Percentiles rank a stretch among this genome's conserved stretches.
Evolutionary conservation across 2,888 invertebrate genomes (phyloP).

Genomic region (Subacronicta megacephala): DNA sequence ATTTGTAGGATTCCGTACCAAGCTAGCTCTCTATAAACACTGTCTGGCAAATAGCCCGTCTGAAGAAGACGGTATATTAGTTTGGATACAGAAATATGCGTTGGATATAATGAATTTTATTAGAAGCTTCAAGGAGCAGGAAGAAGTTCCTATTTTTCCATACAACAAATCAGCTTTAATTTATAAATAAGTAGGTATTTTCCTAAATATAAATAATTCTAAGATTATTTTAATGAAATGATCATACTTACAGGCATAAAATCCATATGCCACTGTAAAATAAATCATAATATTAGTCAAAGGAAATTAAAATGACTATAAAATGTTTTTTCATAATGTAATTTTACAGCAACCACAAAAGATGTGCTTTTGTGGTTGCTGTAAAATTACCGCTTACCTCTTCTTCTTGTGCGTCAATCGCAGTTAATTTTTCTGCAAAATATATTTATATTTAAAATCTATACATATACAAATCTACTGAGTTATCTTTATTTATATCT

Average conservation of each 20-base stretch:
- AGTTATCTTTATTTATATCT: no score
- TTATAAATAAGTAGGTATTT: no score
- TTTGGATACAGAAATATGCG: no score
- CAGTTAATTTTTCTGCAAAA: conserved; percentile 58
- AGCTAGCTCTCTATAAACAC: conserved; percentile 83
- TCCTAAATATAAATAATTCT: no score
- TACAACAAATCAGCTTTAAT: no score
- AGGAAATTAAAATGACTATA: neutral
- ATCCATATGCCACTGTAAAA: conserved; percentile 84
- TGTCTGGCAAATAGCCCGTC: conserved; percentile 86
- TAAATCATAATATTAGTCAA: neutral
- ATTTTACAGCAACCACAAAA: no score
- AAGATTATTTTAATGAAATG: neutral
- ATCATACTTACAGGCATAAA: conserved; percentile 82
- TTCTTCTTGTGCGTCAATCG: conserved; percentile 75
- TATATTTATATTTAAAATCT: no score
- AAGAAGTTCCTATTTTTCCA: no score
- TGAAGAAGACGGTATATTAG: conserved; percentile 47
- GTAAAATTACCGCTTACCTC: conserved; percentile 74
- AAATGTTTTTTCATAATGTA: neutral
- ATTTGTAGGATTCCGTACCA: conserved; percentile 87
- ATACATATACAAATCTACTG: no score
- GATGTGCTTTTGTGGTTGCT: no score
- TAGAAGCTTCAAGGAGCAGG: no score
- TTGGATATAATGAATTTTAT: no score